Conservation (phyloP, 2,113 vertebrate species). For the Odontophorus gujanensis region DNA sequence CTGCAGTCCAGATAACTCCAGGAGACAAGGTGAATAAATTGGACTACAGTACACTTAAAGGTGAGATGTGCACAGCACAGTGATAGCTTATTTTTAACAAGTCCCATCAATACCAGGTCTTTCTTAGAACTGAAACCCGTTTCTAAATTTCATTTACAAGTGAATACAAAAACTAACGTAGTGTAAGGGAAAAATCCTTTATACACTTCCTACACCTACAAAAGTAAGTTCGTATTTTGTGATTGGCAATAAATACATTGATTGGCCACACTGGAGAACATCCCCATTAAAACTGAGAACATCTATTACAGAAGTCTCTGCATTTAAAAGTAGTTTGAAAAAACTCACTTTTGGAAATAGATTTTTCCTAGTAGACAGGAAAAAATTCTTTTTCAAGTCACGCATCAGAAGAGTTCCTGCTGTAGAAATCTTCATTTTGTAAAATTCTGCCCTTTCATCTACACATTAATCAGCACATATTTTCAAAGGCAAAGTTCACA, state of each 20-base stretch:
- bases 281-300: constrained; percentile 1
- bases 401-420: neutral
- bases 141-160: neutral
- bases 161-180: neutral
- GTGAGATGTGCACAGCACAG: neutral
- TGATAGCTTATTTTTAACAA: neutral
- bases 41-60: neutral
- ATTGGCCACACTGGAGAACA: neutral
- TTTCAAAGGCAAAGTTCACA: constrained; percentile 30
- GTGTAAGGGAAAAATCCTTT: neutral
- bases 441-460: neutral
- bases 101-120: neutral
- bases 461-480: neutral
- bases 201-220: neutral
- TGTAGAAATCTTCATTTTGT: neutral
- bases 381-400: constrained; percentile 9
- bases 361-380: neutral
- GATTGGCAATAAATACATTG: neutral
- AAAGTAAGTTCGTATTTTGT: neutral
- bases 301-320: constrained; percentile 17
- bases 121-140: neutral
- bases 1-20: neutral
- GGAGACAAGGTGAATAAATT: neutral
- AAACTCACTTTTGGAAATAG: neutral
- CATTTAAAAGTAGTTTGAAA: neutral